Conservation (phyloP, 2,888 invertebrate genomes). For the Apamea monoglypha region DNA sequence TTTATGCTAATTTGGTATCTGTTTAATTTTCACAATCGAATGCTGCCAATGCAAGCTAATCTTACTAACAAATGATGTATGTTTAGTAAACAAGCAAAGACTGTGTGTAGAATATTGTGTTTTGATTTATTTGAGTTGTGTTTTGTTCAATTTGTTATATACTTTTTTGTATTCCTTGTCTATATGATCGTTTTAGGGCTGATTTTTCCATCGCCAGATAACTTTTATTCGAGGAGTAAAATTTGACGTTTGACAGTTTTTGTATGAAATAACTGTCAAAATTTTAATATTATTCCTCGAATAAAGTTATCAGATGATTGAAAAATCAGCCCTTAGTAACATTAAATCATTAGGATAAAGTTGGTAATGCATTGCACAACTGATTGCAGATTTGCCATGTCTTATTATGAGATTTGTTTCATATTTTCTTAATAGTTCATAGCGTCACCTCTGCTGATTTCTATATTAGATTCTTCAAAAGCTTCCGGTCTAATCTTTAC, state of each 20-base stretch:
- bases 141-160: no score
- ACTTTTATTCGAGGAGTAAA: no score
- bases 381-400: conserved; percentile 1
- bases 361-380: not conserved
- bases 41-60: conserved; percentile 40
- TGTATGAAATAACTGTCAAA: no score
- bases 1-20: conserved; percentile 17
- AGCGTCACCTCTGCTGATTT: not conserved
- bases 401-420: not conserved
- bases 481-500: not conserved
- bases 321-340: no score
- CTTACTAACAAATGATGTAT: conserved; percentile 23
- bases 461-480: not conserved
- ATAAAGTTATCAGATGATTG: no score
- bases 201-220: no score
- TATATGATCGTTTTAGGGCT: not conserved
- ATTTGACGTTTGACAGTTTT: no score
- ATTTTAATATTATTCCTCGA: no score
- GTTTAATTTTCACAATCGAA: conserved; percentile 47
- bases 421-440: not conserved
- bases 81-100: conserved; percentile 24
- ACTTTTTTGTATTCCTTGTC: not conserved
- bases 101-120: not conserved
- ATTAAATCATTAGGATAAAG: not conserved
- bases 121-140: not conserved